These are phyloP conservation scores for Drosophila formosana DNA, from an alignment of 2,888 invertebrate species.

Conservation along the genomic window DNA sequence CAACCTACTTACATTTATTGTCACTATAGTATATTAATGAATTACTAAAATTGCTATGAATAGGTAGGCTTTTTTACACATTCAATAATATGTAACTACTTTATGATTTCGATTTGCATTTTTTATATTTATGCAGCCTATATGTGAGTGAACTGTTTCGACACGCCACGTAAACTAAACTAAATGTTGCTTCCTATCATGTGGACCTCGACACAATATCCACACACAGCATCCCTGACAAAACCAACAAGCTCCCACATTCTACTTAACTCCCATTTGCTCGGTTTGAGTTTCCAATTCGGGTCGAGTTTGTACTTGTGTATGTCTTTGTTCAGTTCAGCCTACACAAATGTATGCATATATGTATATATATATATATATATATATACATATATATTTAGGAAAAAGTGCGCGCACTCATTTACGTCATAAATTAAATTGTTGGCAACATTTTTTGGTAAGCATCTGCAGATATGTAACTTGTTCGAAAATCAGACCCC, in stretches of 20 bases:
- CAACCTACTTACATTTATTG: conserved; percentile 19
- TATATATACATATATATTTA: background rate
- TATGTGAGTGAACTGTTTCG: conserved; percentile 25
- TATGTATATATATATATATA: background rate
- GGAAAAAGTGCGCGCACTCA: conserved; percentile 33
- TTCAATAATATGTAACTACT: conserved; percentile 2
- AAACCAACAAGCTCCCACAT: conserved; percentile 19
- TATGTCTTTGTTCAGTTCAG: background rate
- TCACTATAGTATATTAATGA: conserved; percentile 2
- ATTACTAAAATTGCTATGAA: background rate
- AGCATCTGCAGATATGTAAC: conserved; percentile 6
- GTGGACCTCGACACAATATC: conserved; percentile 30
- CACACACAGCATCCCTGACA: conserved; percentile 21
- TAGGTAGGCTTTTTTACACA: conserved; percentile 4
- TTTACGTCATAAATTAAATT: conserved; percentile 53
- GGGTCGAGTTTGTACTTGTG: background rate
- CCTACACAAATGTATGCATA: conserved; percentile 7
- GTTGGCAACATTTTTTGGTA: conserved; percentile 30
- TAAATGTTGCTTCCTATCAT: conserved; percentile 20
- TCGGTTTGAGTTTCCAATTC: conserved; percentile 1
- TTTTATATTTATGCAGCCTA: background rate
- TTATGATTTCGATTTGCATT: background rate
- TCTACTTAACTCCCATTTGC: conserved; percentile 2
- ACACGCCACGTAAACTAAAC: conserved; percentile 40
- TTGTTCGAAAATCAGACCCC: background rate